These are phyloP conservation scores for Meriones psammophilus DNA, from an alignment of 2,797 vertebrate species.

Conservation along the genomic window DNA sequence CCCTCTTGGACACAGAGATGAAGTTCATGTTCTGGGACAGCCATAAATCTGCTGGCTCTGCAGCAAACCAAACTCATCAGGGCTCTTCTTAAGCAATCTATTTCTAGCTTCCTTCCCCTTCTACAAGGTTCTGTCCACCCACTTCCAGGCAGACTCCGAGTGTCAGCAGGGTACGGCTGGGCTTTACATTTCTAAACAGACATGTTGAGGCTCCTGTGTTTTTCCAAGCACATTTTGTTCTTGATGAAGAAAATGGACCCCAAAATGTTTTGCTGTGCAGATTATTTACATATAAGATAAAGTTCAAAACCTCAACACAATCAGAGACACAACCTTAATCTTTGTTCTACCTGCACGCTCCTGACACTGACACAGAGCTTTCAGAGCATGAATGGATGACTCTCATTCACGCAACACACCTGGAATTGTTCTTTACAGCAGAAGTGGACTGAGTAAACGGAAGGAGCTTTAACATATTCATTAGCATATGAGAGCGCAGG, in stretches of 20 bases:
- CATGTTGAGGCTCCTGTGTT: background rate
- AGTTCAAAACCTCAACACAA: background rate
- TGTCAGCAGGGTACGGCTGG: background rate
- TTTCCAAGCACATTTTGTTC: background rate
- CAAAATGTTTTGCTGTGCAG: background rate
- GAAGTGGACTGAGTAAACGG: constrained; percentile 56
- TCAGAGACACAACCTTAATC: constrained; percentile 46
- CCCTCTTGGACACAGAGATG: constrained; percentile 61
- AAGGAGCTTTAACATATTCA: constrained; percentile 72
- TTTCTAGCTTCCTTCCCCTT: constrained; percentile 39
- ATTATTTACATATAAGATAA: background rate
- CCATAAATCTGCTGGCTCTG: constrained; percentile 57
- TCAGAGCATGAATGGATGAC: constrained; percentile 12
- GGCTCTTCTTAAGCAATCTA: background rate
- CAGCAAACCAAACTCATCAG: constrained; percentile 43
- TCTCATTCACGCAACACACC: background rate
- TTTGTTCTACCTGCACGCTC: constrained; percentile 14
- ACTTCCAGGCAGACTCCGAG: background rate
- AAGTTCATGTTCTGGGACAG: background rate
- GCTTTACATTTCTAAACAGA: constrained; percentile 14
- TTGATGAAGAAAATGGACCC: background rate
- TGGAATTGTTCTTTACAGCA: constrained; percentile 36
- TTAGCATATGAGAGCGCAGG: constrained; percentile 64
- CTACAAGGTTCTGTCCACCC: constrained; percentile 12
- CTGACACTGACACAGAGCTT: background rate